Conservation (phyloP, 2,888 invertebrate genomes). For the Coleophora flavipennella region DNA sequence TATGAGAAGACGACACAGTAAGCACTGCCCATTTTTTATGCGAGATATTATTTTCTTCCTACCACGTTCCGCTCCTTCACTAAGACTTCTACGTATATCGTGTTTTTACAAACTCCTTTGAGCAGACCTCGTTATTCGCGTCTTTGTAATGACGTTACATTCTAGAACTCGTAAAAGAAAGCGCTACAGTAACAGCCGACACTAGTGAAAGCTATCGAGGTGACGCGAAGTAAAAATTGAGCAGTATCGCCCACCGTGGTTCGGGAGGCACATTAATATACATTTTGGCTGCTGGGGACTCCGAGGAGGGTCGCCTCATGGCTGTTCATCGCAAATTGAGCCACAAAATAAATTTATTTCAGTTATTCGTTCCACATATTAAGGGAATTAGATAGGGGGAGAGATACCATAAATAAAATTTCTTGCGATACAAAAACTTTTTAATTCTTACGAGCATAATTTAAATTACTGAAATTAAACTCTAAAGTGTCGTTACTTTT, state of each 20-base stretch:
- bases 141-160: slow-evolving; percentile 37
- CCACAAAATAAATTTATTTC: slow-evolving; percentile 53
- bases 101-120: neutral
- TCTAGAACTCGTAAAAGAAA: slow-evolving; percentile 42
- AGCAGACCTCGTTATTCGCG: slow-evolving; percentile 23
- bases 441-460: neutral
- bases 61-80: neutral
- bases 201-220: slow-evolving; percentile 57
- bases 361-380: slow-evolving; percentile 18
- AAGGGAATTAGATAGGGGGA: slow-evolving; percentile 3
- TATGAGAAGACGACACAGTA: too few relatives aligned
- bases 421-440: neutral
- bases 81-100: neutral
- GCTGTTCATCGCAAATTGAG: slow-evolving; percentile 55
- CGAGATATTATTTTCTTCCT: neutral
- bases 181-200: slow-evolving; percentile 46
- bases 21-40: neutral
- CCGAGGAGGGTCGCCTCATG: slow-evolving; percentile 33
- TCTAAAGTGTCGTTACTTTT: neutral
- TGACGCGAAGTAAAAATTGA: slow-evolving; percentile 54
- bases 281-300: slow-evolving; percentile 44
- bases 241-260: slow-evolving; percentile 57
- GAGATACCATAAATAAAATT: neutral
- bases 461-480: neutral
- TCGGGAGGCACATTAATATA: slow-evolving; percentile 62